phyloP scores from a whole-genome alignment of 92 coral and sea anemone species.

The Meandrina meandrites region DNA sequence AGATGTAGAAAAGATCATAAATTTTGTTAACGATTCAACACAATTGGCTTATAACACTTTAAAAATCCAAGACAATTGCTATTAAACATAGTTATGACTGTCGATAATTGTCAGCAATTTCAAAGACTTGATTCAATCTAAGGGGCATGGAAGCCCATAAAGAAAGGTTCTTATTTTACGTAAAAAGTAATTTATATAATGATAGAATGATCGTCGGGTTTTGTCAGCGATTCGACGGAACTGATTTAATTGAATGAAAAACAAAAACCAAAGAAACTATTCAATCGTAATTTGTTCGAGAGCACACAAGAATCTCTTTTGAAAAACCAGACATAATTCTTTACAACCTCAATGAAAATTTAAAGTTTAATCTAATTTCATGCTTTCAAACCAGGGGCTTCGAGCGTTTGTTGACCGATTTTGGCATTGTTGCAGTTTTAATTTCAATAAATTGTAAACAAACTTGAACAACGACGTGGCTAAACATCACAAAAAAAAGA shows the following conservation, averaged over 20 bases:
- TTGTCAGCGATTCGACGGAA: no score
- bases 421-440: not conserved
- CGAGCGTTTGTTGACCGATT: no score
- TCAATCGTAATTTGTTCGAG: not conserved
- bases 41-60: not conserved
- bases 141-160: no score
- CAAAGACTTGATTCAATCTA: no score
- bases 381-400: not conserved
- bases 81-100: no score
- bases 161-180: no score
- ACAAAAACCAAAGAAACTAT: not conserved
- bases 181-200: no score
- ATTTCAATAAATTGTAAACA: not conserved
- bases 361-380: not conserved
- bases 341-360: not conserved
- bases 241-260: no score
- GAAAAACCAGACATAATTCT: constrained; percentile 1
- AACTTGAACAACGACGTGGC: not conserved
- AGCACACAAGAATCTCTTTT: not conserved
- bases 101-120: no score
- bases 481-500: not conserved
- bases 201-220: no score
- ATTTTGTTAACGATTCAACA: not conserved
- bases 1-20: not conserved
- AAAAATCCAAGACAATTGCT: not conserved